Evolutionary conservation across 2,797 vertebrate genomes (phyloP).

Genomic region (Acestrorhynchus altus): DNA sequence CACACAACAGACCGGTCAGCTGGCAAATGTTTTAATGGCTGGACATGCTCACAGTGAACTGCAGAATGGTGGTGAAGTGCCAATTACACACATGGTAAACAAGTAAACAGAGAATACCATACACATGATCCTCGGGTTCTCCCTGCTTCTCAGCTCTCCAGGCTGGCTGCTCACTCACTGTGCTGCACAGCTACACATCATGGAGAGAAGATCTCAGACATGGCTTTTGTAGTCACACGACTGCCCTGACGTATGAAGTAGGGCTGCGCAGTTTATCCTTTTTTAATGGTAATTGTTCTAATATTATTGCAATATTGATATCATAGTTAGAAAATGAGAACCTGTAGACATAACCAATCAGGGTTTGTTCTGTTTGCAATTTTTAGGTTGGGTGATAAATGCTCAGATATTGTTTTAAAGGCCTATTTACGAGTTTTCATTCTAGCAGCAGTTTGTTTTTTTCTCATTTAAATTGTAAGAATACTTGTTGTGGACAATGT

Average conservation of each 20-base stretch:
- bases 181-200: slow-evolving; percentile 16
- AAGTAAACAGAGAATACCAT: slow-evolving; percentile 44
- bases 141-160: background rate
- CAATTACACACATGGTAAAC: slow-evolving; percentile 53
- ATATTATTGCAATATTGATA: background rate
- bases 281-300: background rate
- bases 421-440: too few species aligned
- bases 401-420: too few species aligned
- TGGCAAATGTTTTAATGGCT: slow-evolving; percentile 62
- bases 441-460: too few species aligned
- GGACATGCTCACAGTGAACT: slow-evolving; percentile 61
- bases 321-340: background rate
- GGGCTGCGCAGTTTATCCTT: background rate
- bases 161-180: background rate
- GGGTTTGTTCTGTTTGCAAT: background rate
- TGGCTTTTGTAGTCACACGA: too few species aligned
- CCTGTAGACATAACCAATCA: background rate
- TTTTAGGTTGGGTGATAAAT: too few species aligned
- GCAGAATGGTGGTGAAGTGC: slow-evolving; percentile 54
- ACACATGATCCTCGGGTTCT: slow-evolving; percentile 1
- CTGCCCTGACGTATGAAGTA: background rate
- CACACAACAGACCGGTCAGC: slow-evolving; percentile 40
- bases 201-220: background rate
- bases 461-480: too few species aligned
- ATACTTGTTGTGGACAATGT: too few species aligned